A percentile compares a stretch with the other conserved stretches of the same genome.
These are phyloP conservation scores for Drosophila siamana DNA, from an alignment of 2,888 invertebrate species.

Conservation along the genomic window DNA sequence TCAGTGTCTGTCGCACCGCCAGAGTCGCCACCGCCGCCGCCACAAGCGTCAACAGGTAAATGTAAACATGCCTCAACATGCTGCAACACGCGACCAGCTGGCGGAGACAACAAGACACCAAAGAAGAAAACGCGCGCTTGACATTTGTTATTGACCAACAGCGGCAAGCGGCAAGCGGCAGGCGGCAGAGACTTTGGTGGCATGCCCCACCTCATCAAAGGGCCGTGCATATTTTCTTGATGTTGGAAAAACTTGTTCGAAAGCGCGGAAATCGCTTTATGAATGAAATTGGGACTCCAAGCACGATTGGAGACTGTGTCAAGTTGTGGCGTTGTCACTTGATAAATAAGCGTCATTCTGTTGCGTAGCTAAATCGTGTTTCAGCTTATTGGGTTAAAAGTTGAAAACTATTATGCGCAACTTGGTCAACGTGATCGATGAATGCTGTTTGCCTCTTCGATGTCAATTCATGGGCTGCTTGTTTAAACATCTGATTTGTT, in stretches of 20 bases:
- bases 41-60: conserved; percentile 73
- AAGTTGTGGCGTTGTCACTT: conserved; percentile 59
- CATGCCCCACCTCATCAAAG: conserved; percentile 30
- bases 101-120: conserved; percentile 40
- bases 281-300: conserved; percentile 63
- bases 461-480: conserved; percentile 23
- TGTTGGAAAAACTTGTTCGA: conserved; percentile 44
- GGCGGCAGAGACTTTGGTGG: conserved; percentile 1
- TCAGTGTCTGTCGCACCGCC: conserved; percentile 34
- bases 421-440: conserved; percentile 5
- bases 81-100: conserved; percentile 32
- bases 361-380: conserved; percentile 45
- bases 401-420: conserved; percentile 29
- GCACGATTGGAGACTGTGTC: conserved; percentile 38
- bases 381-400: conserved; percentile 18
- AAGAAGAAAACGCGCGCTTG: conserved; percentile 55
- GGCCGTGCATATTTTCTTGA: conserved; percentile 41
- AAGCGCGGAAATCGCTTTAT: conserved; percentile 68
- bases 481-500: conserved; percentile 15
- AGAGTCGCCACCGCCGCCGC: conserved; percentile 22
- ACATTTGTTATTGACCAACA: conserved; percentile 71
- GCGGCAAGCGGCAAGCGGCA: conserved; percentile 12
- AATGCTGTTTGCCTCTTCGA: conserved; percentile 20
- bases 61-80: conserved; percentile 55
- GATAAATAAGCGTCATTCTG: conserved; percentile 65